Evolutionary conservation across 2,888 invertebrate species (phyloP).

Genomic region (Malacosoma neustria): DNA sequence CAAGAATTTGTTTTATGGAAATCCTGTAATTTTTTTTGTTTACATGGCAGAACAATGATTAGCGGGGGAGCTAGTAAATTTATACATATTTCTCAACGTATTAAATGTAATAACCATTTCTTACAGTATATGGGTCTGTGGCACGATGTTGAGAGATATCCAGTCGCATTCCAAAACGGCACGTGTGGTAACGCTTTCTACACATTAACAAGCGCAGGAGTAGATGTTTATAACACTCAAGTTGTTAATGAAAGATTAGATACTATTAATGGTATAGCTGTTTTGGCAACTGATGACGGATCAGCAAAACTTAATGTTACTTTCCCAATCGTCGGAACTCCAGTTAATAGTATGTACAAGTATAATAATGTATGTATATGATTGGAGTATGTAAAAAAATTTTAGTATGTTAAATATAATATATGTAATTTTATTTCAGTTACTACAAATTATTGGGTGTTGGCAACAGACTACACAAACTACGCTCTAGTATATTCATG

Average conservation of each 20-base stretch:
- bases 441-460: conserved; percentile 70
- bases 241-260: conserved; percentile 57
- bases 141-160: conserved; percentile 49
- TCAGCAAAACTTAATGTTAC: conserved; percentile 71
- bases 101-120: too few species aligned
- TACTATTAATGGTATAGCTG: conserved; percentile 67
- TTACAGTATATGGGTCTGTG: conserved; percentile 47
- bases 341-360: conserved; percentile 44
- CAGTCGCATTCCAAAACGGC: conserved; percentile 36
- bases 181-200: conserved; percentile 45
- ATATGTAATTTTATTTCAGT: conserved; percentile 24
- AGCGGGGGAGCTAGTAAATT: too few species aligned
- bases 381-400: neutral
- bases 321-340: conserved; percentile 63
- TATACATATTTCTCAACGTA: too few species aligned
- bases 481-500: conserved; percentile 81
- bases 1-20: too few species aligned
- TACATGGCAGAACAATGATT: too few species aligned
- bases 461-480: conserved; percentile 77
- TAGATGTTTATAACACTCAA: conserved; percentile 41
- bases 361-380: neutral
- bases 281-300: conserved; percentile 29
- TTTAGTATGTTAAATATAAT: neutral
- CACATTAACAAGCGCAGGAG: conserved; percentile 24
- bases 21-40: too few species aligned